Evolutionary conservation across 2,888 invertebrate genomes (phyloP).

Genomic region (Idaea aversata): DNA sequence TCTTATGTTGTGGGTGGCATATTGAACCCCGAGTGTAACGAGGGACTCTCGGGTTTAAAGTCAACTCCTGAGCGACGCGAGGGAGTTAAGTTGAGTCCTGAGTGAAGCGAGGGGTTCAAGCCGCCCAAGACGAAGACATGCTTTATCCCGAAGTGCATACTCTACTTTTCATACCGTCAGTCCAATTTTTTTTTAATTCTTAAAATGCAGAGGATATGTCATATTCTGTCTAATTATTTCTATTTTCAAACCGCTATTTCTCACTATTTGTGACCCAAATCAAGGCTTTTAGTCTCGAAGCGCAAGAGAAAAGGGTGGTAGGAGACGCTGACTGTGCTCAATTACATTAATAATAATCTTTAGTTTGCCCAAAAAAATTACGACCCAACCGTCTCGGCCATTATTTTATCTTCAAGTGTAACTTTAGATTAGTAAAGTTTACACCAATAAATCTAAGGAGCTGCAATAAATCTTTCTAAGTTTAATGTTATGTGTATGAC

Average conservation of each 20-base stretch:
- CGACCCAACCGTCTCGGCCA: neutral
- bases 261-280: conserved; percentile 35
- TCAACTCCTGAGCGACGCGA: no score
- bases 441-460: neutral
- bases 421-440: neutral
- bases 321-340: conserved; percentile 62
- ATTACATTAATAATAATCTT: conserved; percentile 68
- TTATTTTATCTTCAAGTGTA: neutral
- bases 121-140: no score
- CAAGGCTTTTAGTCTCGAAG: conserved; percentile 68
- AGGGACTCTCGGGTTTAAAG: no score
- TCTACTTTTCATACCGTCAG: no score
- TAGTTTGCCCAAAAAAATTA: conserved; percentile 47
- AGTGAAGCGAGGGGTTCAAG: no score
- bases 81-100: no score
- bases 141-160: no score
- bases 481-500: neutral
- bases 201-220: no score
- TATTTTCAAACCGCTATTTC: conserved; percentile 29
- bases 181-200: no score
- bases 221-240: no score
- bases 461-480: neutral
- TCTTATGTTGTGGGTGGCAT: no score
- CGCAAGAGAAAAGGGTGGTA: conserved; percentile 68
- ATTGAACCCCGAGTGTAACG: no score